Percentiles rank a stretch among this genome's conserved stretches.
Conservation (phyloP, 1,140 invertebrate species). For the Drosophila pectinifera region DNA sequence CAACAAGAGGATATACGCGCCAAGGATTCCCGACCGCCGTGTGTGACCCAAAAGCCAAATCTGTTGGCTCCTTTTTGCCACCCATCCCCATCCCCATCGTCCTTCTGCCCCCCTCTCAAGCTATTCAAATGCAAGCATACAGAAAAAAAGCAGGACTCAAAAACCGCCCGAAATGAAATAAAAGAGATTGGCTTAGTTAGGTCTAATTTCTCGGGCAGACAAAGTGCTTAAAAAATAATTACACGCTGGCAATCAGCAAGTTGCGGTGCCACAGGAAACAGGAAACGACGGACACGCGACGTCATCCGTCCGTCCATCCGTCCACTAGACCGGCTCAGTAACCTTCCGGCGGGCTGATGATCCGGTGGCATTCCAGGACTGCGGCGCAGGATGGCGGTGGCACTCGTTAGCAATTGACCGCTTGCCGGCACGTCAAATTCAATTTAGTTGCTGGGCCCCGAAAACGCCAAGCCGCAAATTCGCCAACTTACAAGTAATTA, state of each 20-base stretch:
- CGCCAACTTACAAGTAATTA: slow-evolving; percentile 84
- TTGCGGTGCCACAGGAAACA: slow-evolving; percentile 65
- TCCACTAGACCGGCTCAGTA: too few species aligned
- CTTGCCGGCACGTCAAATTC: slow-evolving; percentile 67
- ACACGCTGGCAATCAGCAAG: slow-evolving; percentile 77
- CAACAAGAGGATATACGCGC: slow-evolving; percentile 59
- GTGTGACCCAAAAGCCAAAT: slow-evolving; percentile 54
- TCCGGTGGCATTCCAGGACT: slow-evolving; percentile 2
- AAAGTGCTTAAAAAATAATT: slow-evolving; percentile 83
- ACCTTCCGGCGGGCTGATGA: slow-evolving; percentile 15
- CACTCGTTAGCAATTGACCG: slow-evolving; percentile 64
- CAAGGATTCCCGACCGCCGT: slow-evolving; percentile 32
- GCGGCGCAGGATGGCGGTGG: slow-evolving; percentile 7
- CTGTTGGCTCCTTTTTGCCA: slow-evolving; percentile 1
- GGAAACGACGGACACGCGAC: slow-evolving; percentile 76
- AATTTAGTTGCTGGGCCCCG: slow-evolving; percentile 69
- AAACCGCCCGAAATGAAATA: slow-evolving; percentile 13
- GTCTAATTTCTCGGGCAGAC: slow-evolving; percentile 77
- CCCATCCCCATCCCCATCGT: neutral
- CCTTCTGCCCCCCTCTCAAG: neutral
- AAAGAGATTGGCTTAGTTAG: slow-evolving; percentile 75
- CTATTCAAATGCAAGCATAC: slow-evolving; percentile 66
- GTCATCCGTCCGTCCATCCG: slow-evolving; percentile 45
- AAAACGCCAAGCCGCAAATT: slow-evolving; percentile 75
- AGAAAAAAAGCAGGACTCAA: slow-evolving; percentile 1